Conservation (phyloP, 2,797 vertebrate species). For the Myiothlypis chrysogaster region DNA sequence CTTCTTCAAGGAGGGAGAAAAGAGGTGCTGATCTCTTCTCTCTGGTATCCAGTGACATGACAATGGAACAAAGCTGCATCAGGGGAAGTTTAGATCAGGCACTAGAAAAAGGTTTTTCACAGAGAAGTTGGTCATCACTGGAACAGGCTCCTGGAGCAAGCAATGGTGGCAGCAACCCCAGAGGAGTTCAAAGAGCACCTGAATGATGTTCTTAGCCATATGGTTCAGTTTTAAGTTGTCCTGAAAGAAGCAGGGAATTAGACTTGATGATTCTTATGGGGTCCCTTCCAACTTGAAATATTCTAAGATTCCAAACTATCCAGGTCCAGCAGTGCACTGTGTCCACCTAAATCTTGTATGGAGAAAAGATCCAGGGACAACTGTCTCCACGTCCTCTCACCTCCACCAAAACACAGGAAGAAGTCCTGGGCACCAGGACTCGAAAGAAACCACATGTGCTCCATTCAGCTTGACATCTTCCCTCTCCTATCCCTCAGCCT, state of each 20-base stretch:
- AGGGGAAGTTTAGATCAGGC: background rate
- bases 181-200: background rate
- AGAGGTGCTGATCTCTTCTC: background rate
- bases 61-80: background rate
- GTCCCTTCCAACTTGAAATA: background rate
- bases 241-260: background rate
- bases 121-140: background rate
- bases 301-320: background rate
- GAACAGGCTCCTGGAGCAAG: background rate
- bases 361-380: background rate
- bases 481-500: background rate
- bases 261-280: background rate
- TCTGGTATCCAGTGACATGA: background rate
- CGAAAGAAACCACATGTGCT: rapidly evolving
- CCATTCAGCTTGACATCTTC: background rate
- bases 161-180: background rate
- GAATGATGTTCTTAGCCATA: background rate
- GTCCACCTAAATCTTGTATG: background rate
- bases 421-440: background rate
- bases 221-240: background rate
- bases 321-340: background rate
- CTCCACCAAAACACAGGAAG: background rate
- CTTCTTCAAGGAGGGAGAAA: rapidly evolving
- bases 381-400: rapidly evolving
- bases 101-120: background rate